phyloP scores from a whole-genome alignment of 2,113 vertebrate genomes.

The Gallinago media region DNA sequence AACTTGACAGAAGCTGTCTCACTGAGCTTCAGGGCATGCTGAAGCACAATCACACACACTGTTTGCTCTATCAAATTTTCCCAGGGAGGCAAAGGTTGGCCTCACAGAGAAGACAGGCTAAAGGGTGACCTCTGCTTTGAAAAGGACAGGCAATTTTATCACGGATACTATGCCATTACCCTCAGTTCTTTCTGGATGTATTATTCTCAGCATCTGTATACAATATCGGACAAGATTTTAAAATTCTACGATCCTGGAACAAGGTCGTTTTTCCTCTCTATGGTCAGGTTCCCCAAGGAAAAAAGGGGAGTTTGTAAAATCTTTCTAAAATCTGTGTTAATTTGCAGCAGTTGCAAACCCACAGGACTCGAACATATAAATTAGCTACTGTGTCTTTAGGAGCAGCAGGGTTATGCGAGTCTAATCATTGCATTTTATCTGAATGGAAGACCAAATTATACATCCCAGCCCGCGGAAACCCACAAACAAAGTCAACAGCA shows the following conservation, averaged over 20 bases:
- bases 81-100: neutral
- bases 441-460: constrained; percentile 3
- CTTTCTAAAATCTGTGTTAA: neutral
- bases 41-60: neutral
- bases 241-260: neutral
- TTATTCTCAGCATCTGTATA: neutral
- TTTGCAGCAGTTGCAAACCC: neutral
- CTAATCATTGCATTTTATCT: neutral
- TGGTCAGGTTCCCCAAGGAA: neutral
- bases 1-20: neutral
- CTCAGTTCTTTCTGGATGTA: neutral
- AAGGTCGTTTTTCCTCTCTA: neutral
- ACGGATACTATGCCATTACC: neutral
- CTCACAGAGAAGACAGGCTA: neutral
- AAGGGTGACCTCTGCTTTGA: neutral
- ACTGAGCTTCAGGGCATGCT: neutral
- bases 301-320: neutral
- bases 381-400: neutral
- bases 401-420: neutral
- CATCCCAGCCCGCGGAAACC: neutral
- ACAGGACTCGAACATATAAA: neutral
- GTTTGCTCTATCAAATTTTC: neutral
- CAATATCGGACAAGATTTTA: neutral
- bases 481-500: neutral
- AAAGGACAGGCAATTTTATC: neutral